Evolutionary conservation across 2,797 vertebrate species (phyloP).

Genomic region (Stomatorhinus walkeri): DNA sequence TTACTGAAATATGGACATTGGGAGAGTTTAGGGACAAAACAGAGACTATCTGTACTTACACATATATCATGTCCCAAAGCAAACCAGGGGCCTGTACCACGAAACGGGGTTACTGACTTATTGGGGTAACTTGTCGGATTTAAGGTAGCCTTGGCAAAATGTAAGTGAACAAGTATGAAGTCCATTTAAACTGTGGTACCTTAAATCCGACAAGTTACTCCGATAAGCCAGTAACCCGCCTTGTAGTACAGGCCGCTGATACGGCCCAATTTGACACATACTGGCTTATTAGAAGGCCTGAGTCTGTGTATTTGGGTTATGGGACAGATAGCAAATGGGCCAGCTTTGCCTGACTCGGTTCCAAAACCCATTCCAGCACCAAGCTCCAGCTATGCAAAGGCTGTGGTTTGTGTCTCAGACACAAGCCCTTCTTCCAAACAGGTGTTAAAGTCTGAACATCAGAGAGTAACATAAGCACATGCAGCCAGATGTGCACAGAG

Average conservation of each 20-base stretch:
- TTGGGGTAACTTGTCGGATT: too few species aligned
- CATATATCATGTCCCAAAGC: neutral
- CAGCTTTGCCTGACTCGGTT: neutral
- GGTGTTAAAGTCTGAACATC: neutral
- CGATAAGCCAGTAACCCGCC: too few species aligned
- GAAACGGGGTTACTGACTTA: too few species aligned
- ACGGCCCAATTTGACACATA: neutral
- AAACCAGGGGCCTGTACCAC: neutral
- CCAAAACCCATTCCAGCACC: neutral
- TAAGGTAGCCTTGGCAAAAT: too few species aligned
- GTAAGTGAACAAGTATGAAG: too few species aligned
- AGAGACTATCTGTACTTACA: neutral
- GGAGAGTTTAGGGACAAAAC: neutral
- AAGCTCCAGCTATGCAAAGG: neutral
- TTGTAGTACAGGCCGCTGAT: neutral
- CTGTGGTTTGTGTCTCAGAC: neutral
- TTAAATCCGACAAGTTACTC: too few species aligned
- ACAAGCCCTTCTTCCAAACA: neutral
- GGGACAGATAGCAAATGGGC: neutral
- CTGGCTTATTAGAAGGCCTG: neutral
- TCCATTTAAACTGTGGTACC: too few species aligned
- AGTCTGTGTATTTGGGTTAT: neutral
- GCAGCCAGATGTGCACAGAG: neutral
- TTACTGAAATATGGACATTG: neutral
- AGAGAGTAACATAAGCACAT: neutral